Evolutionary conservation across 2,113 vertebrate genomes (phyloP).

Genomic region (Psilopsiagon aymara): DNA sequence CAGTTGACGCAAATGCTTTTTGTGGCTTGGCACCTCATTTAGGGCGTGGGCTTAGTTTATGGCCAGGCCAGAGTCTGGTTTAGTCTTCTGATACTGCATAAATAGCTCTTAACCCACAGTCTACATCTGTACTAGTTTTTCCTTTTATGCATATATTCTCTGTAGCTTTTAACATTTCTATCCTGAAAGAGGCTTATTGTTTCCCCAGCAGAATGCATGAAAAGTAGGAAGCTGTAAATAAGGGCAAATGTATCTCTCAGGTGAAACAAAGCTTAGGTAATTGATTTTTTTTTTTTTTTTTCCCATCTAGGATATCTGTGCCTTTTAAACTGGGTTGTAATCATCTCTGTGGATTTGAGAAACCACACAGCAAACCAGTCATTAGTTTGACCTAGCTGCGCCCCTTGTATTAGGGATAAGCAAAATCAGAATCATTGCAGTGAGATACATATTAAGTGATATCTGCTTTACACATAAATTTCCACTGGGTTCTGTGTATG

Average conservation of each 20-base stretch:
- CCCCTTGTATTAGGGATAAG: conserved; percentile 58
- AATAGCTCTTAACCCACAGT: conserved; percentile 91
- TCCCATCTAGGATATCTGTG: neutral
- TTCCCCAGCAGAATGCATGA: conserved; percentile 59
- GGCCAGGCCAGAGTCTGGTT: conserved; percentile 89
- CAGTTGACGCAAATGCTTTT: conserved; percentile 99
- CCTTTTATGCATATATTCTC: conserved; percentile 77
- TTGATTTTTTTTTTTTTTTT: neutral
- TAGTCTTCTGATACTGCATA: conserved; percentile 96
- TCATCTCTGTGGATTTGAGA: conserved; percentile 73
- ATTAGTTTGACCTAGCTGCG: conserved; percentile 75
- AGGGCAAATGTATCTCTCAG: conserved; percentile 57
- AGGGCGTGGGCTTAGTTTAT: conserved; percentile 97
- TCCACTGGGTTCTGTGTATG: neutral
- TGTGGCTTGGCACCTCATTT: conserved; percentile 99
- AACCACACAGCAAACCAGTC: conserved; percentile 75
- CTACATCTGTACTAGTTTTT: conserved; percentile 81
- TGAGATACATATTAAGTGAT: neutral
- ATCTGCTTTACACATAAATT: conserved; percentile 11
- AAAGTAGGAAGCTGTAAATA: conserved; percentile 73
- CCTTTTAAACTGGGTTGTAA: conserved; percentile 68
- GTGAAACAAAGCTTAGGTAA: neutral
- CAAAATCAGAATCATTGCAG: conserved; percentile 66
- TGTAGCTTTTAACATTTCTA: conserved; percentile 50
- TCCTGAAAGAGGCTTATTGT: conserved; percentile 69